phyloP scores from a whole-genome alignment of 2,888 invertebrate species.

The Tenthredo amoena region DNA sequence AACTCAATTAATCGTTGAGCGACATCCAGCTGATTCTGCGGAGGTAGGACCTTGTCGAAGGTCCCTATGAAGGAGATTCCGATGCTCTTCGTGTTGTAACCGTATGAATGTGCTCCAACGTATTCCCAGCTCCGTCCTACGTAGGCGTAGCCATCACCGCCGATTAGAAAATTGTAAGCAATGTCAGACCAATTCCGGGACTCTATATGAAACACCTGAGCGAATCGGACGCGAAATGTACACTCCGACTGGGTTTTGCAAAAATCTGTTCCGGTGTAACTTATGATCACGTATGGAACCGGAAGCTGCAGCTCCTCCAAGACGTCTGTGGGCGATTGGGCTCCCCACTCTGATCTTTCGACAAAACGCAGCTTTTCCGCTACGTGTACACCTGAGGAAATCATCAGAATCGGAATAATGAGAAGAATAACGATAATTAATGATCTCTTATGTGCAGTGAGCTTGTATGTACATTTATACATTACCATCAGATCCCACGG shows the following conservation, averaged over 20 bases:
- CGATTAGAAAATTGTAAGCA: slow-evolving; percentile 89
- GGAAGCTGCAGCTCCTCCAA: slow-evolving; percentile 65
- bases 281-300: slow-evolving; percentile 59
- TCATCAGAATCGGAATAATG: neutral
- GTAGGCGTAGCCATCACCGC: slow-evolving; percentile 88
- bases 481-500: slow-evolving; percentile 41
- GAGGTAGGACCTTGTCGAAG: slow-evolving; percentile 79
- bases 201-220: slow-evolving; percentile 82
- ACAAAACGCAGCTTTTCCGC: slow-evolving; percentile 73
- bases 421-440: too few relatives aligned
- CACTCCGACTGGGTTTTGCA: slow-evolving; percentile 66
- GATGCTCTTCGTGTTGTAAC: slow-evolving; percentile 84
- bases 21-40: slow-evolving; percentile 79
- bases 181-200: slow-evolving; percentile 84
- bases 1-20: slow-evolving; percentile 82
- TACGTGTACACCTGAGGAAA: slow-evolving; percentile 56
- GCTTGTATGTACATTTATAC: neutral
- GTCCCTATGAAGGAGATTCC: slow-evolving; percentile 88
- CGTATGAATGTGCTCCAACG: slow-evolving; percentile 85
- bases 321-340: slow-evolving; percentile 79
- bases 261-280: slow-evolving; percentile 32
- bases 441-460: neutral
- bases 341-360: slow-evolving; percentile 81
- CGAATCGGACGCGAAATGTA: slow-evolving; percentile 63
- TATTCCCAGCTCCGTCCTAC: slow-evolving; percentile 88